Evolutionary conservation across 2,113 vertebrate genomes (phyloP), one percentile per base, ranked within the genome.

Genomic region (Illadopsis cleaveri): DNA sequence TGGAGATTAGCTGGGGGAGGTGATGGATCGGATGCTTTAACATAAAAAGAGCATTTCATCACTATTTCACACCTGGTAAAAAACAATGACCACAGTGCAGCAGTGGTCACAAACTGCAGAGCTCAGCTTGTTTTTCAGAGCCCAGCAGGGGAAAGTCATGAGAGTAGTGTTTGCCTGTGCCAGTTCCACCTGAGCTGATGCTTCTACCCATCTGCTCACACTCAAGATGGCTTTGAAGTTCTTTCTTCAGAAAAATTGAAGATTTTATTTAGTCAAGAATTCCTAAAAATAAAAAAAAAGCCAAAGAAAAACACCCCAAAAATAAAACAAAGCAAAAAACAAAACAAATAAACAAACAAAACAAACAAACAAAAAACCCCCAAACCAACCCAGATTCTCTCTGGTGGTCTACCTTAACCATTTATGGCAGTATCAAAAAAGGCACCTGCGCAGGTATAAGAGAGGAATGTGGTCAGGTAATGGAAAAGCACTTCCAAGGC

Each of bases 71-170:
- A 71, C 20, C 78, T 60, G 47, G 15, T 4, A 50, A 33, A 54
- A 73, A 75, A 53, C 0, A 3, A 58, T 27, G 42, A 15, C 56
- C 1, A 31, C 45, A 65, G 37, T 3, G 31, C 50, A 69, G 42
- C 4, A 38, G 17, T 2, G 38, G 13, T 28, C 77, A 70, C 62
- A 37, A 53, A 21, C 83, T 82, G 62, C 44, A 68, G 40, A 89
- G 25, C 45, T 79, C 33, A 56, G 28, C n/a, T 47, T 47, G 50
- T 56, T 66, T 51, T n/a, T 30, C 56, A 53, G 30, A 68, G 57
- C 27, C 1, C 0, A 11, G 56, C 13, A 37, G 25, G n/a, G 42
- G 25, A 45, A 84, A 58, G 10, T 24, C 47, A 0, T 15, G 30
- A 81, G 20, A 73, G 15, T 0, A 1, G 12, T 18, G 23, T 76